Evolutionary conservation across 2,113 vertebrate species (phyloP).

Genomic region (Delphinapterus leucas): DNA sequence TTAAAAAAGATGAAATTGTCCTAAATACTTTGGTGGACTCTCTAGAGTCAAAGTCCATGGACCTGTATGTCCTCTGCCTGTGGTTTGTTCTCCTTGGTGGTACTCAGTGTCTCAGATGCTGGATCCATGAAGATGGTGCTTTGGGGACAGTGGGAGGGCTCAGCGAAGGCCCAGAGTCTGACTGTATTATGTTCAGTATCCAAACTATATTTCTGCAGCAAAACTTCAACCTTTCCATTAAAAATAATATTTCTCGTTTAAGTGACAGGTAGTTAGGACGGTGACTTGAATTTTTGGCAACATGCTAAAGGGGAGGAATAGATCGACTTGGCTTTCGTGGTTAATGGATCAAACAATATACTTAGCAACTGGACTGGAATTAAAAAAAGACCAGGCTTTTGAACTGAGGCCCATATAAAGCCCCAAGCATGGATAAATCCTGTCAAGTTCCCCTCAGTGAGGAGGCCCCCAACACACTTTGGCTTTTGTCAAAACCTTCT

Average conservation of each 20-base stretch:
- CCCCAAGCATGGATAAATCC: not conserved
- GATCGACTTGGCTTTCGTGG: not conserved
- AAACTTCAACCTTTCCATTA: not conserved
- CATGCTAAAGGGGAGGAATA: not conserved
- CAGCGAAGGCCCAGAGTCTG: not conserved
- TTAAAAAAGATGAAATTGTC: not conserved
- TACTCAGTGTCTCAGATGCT: not conserved
- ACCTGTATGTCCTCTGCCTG: not conserved
- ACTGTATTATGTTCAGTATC: not conserved
- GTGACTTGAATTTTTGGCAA: not conserved
- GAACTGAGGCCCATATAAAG: not conserved
- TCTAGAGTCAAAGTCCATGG: not conserved
- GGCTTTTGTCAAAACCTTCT: not conserved
- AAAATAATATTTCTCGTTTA: not conserved
- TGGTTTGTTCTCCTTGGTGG: not conserved
- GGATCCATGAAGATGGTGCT: not conserved
- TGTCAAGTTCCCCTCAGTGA: not conserved
- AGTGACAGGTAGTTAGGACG: not conserved
- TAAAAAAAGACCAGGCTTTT: not conserved
- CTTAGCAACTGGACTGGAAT: not conserved
- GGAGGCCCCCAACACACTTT: not conserved
- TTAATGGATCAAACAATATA: not conserved
- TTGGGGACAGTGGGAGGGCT: not conserved
- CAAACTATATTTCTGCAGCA: not conserved
- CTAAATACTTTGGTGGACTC: not conserved